Percentiles rank a stretch among this genome's conserved stretches.
Evolutionary conservation across 2,888 invertebrate species (phyloP).

Genomic region (Drosophila nr. perissopoda): DNA sequence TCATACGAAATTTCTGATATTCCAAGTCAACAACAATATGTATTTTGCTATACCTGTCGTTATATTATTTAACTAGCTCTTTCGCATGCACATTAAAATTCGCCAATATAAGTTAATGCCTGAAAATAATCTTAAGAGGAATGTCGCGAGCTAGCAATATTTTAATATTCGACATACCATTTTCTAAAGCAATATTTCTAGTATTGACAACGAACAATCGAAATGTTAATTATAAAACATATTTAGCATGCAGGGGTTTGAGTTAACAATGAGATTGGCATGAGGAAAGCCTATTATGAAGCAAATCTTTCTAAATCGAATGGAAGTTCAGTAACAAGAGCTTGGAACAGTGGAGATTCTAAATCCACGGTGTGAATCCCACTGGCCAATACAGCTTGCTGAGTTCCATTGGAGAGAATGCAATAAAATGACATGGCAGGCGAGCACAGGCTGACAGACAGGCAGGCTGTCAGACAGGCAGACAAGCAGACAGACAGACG

Average conservation of each 20-base stretch:
- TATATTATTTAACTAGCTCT: neutral
- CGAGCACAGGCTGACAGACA: slow-evolving; percentile 1
- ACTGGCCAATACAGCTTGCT: slow-evolving; percentile 51
- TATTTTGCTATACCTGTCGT: neutral
- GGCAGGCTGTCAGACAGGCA: slow-evolving; percentile 19
- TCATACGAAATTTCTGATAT: neutral
- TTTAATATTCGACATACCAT: neutral
- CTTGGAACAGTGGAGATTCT: slow-evolving; percentile 68
- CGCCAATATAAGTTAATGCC: neutral
- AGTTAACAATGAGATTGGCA: slow-evolving; percentile 14
- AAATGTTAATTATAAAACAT: neutral
- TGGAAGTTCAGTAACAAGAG: slow-evolving; percentile 45
- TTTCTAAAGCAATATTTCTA: neutral
- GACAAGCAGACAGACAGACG: slow-evolving; percentile 28
- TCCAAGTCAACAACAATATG: neutral
- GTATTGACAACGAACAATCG: neutral
- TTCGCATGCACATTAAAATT: neutral
- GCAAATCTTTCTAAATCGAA: slow-evolving; percentile 10
- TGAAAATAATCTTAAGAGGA: neutral
- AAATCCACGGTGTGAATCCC: slow-evolving; percentile 79
- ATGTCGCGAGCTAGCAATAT: neutral
- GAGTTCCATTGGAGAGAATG: slow-evolving; percentile 17
- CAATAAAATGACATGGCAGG: slow-evolving; percentile 2
- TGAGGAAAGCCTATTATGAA: slow-evolving; percentile 2
- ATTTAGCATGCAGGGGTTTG: slow-evolving; percentile 26